phyloP scores from a whole-genome alignment of 2,888 invertebrate genomes.

The Drosophila colorata region DNA sequence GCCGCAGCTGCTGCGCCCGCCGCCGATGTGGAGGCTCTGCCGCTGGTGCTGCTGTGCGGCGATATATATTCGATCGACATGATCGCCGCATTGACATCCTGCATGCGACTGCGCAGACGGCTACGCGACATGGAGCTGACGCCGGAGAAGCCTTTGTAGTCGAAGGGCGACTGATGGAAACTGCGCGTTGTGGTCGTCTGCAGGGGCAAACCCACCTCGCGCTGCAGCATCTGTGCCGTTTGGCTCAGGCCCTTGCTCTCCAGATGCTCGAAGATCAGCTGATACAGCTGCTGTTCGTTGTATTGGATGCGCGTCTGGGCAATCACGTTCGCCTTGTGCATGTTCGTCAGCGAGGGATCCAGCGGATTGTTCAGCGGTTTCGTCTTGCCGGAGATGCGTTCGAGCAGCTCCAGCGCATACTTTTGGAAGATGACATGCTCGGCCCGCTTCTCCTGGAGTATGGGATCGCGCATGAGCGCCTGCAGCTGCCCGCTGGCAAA shows the following conservation, averaged over 20 bases:
- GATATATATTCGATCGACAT: constrained; percentile 57
- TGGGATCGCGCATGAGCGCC: constrained; percentile 97
- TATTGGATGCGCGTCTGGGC: constrained; percentile 98
- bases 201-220: constrained; percentile 89
- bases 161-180: constrained; percentile 85
- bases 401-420: constrained; percentile 95
- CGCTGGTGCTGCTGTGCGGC: constrained; percentile 25
- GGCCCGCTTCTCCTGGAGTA: constrained; percentile 97
- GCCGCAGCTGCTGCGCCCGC: constrained; percentile 1
- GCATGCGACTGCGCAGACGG: constrained; percentile 83
- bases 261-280: constrained; percentile 96
- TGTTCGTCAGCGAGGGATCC: constrained; percentile 94
- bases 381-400: constrained; percentile 95
- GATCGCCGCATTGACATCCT: constrained; percentile 80
- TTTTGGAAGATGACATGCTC: constrained; percentile 98
- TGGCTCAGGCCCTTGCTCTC: constrained; percentile 90
- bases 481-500: constrained; percentile 97
- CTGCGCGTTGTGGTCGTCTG: constrained; percentile 83
- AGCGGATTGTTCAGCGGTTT: constrained; percentile 91
- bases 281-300: constrained; percentile 96
- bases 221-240: constrained; percentile 90
- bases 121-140: constrained; percentile 72
- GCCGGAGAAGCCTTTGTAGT: constrained; percentile 80
- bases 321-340: constrained; percentile 96
- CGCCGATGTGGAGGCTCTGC: not conserved